Evolutionary conservation across 2,113 vertebrate species (phyloP).

Genomic region (Petrocephalus zakoni): DNA sequence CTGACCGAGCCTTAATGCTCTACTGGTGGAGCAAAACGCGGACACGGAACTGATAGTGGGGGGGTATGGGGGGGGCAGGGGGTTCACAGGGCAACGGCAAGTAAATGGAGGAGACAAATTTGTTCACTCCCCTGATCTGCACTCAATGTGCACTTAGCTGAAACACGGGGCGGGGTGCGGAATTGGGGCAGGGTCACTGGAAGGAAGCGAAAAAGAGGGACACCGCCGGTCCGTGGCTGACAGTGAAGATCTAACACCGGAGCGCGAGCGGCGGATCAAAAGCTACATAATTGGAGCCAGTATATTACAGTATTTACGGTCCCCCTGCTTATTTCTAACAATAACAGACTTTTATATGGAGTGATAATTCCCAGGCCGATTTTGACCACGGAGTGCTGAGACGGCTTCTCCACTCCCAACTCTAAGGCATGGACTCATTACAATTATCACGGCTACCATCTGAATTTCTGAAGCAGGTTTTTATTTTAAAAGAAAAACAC

Average conservation of each 20-base stretch:
- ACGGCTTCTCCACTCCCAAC: neutral
- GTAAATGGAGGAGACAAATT: slow-evolving; percentile 55
- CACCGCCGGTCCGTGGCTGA: slow-evolving; percentile 53
- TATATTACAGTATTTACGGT: slow-evolving; percentile 62
- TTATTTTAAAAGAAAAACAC: slow-evolving; percentile 55
- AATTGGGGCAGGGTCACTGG: slow-evolving; percentile 39
- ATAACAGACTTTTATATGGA: slow-evolving; percentile 55
- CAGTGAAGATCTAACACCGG: slow-evolving; percentile 58
- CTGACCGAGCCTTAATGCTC: slow-evolving; percentile 72
- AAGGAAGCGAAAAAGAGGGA: slow-evolving; percentile 37
- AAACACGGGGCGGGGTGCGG: neutral
- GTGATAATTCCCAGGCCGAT: slow-evolving; percentile 55
- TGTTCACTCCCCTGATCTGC: slow-evolving; percentile 43
- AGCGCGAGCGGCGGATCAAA: slow-evolving; percentile 52
- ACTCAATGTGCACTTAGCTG: slow-evolving; percentile 58
- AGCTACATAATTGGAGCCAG: slow-evolving; percentile 58
- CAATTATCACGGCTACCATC: neutral
- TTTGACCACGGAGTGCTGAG: slow-evolving; percentile 47
- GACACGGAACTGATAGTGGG: slow-evolving; percentile 15
- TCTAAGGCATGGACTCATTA: neutral
- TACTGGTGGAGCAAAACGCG: slow-evolving; percentile 59
- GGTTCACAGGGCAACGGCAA: slow-evolving; percentile 42
- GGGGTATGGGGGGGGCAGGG: slow-evolving; percentile 55
- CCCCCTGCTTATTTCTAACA: slow-evolving; percentile 50
- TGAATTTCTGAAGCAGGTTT: neutral